Conservation (phyloP, 2,797 vertebrate genomes). For the Paguma larvata region DNA sequence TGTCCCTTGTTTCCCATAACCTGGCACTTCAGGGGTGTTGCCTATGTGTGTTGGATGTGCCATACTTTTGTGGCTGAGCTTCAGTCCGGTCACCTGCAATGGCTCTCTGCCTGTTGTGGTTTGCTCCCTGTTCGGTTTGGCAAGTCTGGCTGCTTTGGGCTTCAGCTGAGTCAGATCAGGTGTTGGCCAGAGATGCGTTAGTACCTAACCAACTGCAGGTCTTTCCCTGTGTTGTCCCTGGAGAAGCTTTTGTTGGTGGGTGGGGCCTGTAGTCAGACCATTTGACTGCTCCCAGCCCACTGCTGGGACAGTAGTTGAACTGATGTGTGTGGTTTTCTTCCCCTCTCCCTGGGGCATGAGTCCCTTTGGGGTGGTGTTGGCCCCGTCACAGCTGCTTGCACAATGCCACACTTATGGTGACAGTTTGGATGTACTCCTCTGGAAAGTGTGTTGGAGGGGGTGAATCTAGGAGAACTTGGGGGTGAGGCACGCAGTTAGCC, state of each 20-base stretch:
- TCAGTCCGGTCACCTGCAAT: neutral
- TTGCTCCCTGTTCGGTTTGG: neutral
- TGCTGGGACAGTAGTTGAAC: neutral
- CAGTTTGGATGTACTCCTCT: neutral
- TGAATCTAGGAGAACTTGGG: neutral
- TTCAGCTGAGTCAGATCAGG: neutral
- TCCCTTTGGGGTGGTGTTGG: neutral
- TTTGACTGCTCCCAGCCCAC: neutral
- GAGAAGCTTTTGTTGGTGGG: neutral
- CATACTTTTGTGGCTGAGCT: neutral
- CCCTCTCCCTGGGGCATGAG: neutral
- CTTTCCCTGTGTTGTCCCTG: neutral
- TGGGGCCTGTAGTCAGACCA: neutral
- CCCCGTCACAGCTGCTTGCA: neutral
- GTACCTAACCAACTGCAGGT: neutral
- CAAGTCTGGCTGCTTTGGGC: neutral
- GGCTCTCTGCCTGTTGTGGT: neutral
- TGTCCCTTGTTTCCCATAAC: neutral
- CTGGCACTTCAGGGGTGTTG: neutral
- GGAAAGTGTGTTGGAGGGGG: neutral
- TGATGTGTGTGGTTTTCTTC: neutral
- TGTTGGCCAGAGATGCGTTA: neutral
- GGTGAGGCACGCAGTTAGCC: neutral
- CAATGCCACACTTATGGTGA: neutral
- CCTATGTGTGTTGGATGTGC: neutral